phyloP scores from a whole-genome alignment of 2,797 vertebrate genomes.

The Valencia hispanica region DNA sequence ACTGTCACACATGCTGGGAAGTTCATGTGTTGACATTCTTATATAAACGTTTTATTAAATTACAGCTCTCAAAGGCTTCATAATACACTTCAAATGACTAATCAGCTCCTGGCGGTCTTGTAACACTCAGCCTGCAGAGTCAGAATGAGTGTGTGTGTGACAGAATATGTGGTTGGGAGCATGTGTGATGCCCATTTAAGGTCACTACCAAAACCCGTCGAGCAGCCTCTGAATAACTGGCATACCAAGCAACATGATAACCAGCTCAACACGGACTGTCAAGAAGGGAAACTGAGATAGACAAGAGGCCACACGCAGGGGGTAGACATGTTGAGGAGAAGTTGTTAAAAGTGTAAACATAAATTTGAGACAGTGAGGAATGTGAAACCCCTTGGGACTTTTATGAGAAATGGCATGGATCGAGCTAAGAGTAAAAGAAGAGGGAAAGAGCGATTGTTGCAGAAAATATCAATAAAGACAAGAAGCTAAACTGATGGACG shows the following conservation, averaged over 20 bases:
- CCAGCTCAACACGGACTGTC: slow-evolving; percentile 24
- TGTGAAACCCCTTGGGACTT: slow-evolving; percentile 29
- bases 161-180: background rate
- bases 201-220: slow-evolving; percentile 53
- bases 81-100: slow-evolving; percentile 1
- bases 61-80: background rate
- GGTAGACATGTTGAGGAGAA: slow-evolving; percentile 25
- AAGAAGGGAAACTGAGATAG: background rate
- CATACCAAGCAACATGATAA: slow-evolving; percentile 66
- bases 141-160: background rate
- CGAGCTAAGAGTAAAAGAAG: background rate
- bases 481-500: background rate
- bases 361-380: slow-evolving; percentile 41
- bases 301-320: slow-evolving; percentile 5
- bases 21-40: background rate
- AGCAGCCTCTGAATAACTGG: slow-evolving; percentile 55
- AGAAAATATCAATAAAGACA: background rate
- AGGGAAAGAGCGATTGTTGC: background rate
- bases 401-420: slow-evolving; percentile 30
- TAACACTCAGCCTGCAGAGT: slow-evolving; percentile 2
- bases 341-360: slow-evolving; percentile 18
- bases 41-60: background rate
- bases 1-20: background rate
- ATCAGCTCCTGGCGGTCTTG: background rate
- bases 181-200: slow-evolving; percentile 64